These are phyloP conservation scores for Asbolus verrucosus DNA, from an alignment of 1,140 invertebrate species.

Conservation along the genomic window DNA sequence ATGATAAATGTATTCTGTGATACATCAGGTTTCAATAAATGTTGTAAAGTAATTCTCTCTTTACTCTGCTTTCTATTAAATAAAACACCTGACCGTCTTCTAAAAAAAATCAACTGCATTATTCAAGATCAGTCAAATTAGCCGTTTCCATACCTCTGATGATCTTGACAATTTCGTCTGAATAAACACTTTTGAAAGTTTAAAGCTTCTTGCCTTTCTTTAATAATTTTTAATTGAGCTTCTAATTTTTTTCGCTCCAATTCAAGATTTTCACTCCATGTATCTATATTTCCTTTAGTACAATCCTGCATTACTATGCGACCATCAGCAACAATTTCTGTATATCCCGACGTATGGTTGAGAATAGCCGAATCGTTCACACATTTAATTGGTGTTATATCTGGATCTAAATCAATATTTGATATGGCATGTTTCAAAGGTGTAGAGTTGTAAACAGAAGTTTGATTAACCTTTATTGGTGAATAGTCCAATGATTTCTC, in stretches of 20 bases:
- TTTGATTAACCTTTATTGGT: conserved; percentile 38
- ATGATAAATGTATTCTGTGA: conserved; percentile 27
- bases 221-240: conserved; percentile 49
- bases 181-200: conserved; percentile 27
- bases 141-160: background rate
- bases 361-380: background rate
- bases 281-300: conserved; percentile 34
- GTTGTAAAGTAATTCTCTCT: conserved; percentile 48
- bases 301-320: conserved; percentile 41
- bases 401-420: conserved; percentile 3
- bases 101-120: conserved; percentile 34
- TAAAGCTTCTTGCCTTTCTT: conserved; percentile 44
- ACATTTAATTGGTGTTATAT: conserved; percentile 48
- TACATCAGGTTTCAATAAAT: conserved; percentile 20
- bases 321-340: conserved; percentile 2
- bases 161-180: conserved; percentile 5
- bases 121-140: conserved; percentile 1
- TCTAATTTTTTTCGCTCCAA: conserved; percentile 50
- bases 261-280: conserved; percentile 46
- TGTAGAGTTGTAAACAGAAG: conserved; percentile 28
- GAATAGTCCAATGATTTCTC: conserved; percentile 17
- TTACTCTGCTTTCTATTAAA: conserved; percentile 47
- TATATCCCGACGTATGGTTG: background rate
- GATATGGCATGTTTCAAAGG: conserved; percentile 25
- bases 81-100: conserved; percentile 52